Conservation (phyloP, 2,888 invertebrate species). For the Nyleta sp. region DNA sequence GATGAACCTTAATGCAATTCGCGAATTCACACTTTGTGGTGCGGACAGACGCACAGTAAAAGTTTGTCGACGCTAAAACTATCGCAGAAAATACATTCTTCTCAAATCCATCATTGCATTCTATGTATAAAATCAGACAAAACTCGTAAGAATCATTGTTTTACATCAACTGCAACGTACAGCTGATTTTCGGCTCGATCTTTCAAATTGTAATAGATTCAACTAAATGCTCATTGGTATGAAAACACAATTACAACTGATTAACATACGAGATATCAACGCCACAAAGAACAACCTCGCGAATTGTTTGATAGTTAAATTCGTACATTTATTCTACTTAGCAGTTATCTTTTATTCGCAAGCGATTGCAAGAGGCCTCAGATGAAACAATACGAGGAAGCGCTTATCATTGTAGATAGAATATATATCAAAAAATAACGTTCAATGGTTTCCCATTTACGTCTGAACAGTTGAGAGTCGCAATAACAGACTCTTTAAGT, state of each 20-base stretch:
- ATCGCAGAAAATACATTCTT: too few relatives aligned
- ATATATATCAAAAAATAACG: slow-evolving; percentile 47
- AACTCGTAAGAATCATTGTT: too few relatives aligned
- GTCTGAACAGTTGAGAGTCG: slow-evolving; percentile 15
- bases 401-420: slow-evolving; percentile 8
- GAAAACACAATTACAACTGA: too few relatives aligned
- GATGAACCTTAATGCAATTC: not conserved
- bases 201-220: too few relatives aligned
- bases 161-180: too few relatives aligned
- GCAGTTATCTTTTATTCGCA: not conserved
- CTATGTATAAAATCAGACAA: too few relatives aligned
- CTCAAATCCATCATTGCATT: too few relatives aligned
- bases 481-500: slow-evolving; percentile 30
- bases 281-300: not conserved
- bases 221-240: too few relatives aligned
- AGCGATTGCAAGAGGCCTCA: slow-evolving; percentile 12
- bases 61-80: too few relatives aligned
- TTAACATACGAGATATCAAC: not conserved
- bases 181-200: too few relatives aligned
- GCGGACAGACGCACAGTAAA: too few relatives aligned
- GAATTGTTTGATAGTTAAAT: not conserved
- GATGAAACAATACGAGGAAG: slow-evolving; percentile 7
- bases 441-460: slow-evolving; percentile 5
- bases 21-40: too few relatives aligned
- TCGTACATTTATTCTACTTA: slow-evolving; percentile 9